These are phyloP conservation scores for Rachycentron canadum DNA, from an alignment of 2,797 vertebrate genomes.

Conservation along the genomic window DNA sequence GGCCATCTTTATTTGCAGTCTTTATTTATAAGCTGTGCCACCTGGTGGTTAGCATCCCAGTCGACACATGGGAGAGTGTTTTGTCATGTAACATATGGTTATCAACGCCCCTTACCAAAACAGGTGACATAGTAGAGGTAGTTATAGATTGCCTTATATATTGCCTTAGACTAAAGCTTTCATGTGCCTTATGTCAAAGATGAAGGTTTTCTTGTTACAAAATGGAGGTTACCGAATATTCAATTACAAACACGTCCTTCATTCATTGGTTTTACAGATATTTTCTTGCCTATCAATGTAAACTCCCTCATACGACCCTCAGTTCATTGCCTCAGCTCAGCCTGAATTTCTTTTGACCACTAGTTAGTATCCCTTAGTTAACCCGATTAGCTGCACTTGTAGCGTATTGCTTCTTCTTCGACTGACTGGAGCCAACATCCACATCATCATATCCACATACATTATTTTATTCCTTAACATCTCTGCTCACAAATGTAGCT, in stretches of 20 bases:
- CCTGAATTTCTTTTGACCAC: not conserved
- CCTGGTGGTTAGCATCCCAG: too few relatives aligned
- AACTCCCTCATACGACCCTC: not conserved
- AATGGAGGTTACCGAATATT: not conserved
- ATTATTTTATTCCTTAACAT: constrained; percentile 2
- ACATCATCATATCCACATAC: not conserved
- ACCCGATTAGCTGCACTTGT: constrained; percentile 10
- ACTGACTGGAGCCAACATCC: not conserved
- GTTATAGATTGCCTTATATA: not conserved
- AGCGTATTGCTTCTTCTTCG: not conserved
- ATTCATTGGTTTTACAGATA: not conserved
- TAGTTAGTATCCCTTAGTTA: not conserved
- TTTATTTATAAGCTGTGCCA: too few relatives aligned
- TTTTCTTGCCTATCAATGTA: too few relatives aligned
- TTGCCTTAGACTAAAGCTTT: not conserved
- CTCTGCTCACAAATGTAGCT: not conserved
- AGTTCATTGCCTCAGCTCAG: not conserved
- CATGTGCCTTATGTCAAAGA: not conserved
- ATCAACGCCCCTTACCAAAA: not conserved
- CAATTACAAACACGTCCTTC: not conserved
- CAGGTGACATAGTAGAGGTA: not conserved
- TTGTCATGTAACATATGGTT: not conserved
- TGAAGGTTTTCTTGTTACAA: not conserved
- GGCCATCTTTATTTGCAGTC: too few relatives aligned
- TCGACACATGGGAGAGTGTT: not conserved